Conservation (phyloP, 2,888 invertebrate genomes). For the Drosophila nr. fundita region DNA sequence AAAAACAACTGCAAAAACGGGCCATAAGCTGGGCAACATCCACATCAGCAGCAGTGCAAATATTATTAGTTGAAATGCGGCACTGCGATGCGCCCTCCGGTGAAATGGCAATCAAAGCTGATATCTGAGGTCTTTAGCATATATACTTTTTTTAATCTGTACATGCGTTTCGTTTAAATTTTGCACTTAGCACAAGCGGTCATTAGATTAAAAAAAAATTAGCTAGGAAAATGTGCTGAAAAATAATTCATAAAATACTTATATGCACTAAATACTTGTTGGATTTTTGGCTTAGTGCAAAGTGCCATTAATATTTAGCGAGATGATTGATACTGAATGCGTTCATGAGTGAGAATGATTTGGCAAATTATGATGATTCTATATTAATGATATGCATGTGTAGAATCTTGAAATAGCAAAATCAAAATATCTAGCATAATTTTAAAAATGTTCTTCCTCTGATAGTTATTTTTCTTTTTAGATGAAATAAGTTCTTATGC, state of each 20-base stretch:
- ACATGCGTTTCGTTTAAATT: slow-evolving; percentile 15
- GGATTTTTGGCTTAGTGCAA: neutral
- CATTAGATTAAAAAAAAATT: slow-evolving; percentile 27
- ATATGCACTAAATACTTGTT: neutral
- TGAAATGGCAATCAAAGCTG: slow-evolving; percentile 61
- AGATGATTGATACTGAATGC: neutral
- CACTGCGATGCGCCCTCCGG: slow-evolving; percentile 19
- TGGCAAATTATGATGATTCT: neutral
- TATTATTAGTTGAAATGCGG: slow-evolving; percentile 70
- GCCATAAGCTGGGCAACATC: slow-evolving; percentile 35
- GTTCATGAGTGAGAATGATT: neutral
- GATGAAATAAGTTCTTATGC: neutral
- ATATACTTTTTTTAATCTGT: slow-evolving; percentile 31
- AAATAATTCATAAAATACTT: slow-evolving; percentile 7
- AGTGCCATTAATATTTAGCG: neutral
- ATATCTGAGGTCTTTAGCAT: slow-evolving; percentile 72
- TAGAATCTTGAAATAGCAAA: neutral
- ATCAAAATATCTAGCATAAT: neutral
- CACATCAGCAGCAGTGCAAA: slow-evolving; percentile 52
- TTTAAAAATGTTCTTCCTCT: neutral
- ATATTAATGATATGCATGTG: neutral
- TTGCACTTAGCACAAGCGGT: slow-evolving; percentile 9
- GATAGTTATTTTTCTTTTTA: neutral
- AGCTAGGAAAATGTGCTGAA: neutral
- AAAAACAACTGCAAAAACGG: slow-evolving; percentile 42